Conservation (phyloP, 2,888 invertebrate species). For the Oxyteleia sp. region DNA sequence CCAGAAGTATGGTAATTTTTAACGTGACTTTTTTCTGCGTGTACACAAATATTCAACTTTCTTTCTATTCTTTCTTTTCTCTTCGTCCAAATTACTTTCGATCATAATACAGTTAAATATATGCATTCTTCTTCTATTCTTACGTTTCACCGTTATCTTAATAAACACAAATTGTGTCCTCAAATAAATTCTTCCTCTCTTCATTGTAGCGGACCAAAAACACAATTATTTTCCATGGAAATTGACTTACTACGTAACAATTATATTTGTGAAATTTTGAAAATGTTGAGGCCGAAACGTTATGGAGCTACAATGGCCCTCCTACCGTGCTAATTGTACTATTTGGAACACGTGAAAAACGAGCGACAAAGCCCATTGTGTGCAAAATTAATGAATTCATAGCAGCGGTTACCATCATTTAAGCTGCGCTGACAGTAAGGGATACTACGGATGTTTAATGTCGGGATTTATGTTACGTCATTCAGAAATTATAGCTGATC, state of each 20-base stretch:
- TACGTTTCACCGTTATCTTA: too few species aligned
- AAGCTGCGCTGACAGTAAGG: conserved; percentile 16
- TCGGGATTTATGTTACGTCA: conserved; percentile 9
- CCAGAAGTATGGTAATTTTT: too few species aligned
- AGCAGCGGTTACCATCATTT: conserved; percentile 30
- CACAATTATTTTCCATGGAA: neutral
- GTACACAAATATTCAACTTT: too few species aligned
- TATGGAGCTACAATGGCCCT: conserved; percentile 6
- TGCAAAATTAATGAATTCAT: conserved; percentile 40
- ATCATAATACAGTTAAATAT: too few species aligned
- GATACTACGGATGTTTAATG: conserved; percentile 13
- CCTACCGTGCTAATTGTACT: conserved; percentile 28
- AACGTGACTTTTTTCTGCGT: too few species aligned
- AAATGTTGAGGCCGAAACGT: conserved; percentile 1
- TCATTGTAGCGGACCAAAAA: too few species aligned
- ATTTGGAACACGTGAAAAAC: conserved; percentile 28
- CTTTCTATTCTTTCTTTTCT: too few species aligned
- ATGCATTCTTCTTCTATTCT: too few species aligned
- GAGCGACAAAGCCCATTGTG: conserved; percentile 24
- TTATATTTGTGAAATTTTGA: neutral
- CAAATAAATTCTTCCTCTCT: too few species aligned
- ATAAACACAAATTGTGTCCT: too few species aligned
- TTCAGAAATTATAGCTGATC: conserved; percentile 12
- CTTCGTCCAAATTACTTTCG: too few species aligned
- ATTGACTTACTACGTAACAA: conserved; percentile 13